A percentile compares a stretch with the other conserved stretches of the same genome.
Evolutionary conservation across 2,113 vertebrate genomes (phyloP).

Genomic region (Ornithorhynchus anatinus): DNA sequence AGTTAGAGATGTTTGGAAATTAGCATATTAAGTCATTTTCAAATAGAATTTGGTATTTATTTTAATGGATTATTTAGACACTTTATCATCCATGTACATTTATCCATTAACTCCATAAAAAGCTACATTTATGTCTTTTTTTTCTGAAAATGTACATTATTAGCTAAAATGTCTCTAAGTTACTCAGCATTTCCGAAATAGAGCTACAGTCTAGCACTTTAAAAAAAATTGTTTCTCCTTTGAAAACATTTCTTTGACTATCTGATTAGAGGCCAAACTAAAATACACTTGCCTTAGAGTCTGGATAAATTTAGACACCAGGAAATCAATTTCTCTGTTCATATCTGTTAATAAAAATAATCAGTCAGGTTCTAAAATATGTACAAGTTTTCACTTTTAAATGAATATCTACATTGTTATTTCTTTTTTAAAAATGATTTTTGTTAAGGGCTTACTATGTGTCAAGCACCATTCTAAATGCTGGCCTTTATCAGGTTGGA

Average conservation of each 20-base stretch:
- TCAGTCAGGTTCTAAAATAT: slow-evolving; percentile 23
- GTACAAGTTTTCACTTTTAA: not conserved
- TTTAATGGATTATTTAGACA: slow-evolving; percentile 1
- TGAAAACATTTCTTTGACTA: not conserved
- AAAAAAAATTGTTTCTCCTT: not conserved
- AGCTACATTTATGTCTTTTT: slow-evolving; percentile 3
- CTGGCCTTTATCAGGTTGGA: no score
- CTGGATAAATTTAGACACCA: slow-evolving; percentile 70
- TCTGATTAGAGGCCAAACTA: slow-evolving; percentile 1
- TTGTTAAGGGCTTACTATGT: no score
- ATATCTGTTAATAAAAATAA: slow-evolving; percentile 62
- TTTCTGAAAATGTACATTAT: slow-evolving; percentile 20
- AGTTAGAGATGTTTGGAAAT: slow-evolving; percentile 38
- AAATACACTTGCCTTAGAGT: slow-evolving; percentile 71
- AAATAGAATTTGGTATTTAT: slow-evolving; percentile 9
- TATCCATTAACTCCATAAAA: not conserved
- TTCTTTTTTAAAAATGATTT: no score
- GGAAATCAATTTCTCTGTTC: slow-evolving; percentile 65
- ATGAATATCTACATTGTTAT: no score
- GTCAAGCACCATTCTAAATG: no score
- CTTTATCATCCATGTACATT: slow-evolving; percentile 34
- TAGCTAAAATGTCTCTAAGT: slow-evolving; percentile 17
- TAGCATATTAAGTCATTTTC: not conserved
- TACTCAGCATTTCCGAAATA: slow-evolving; percentile 3
- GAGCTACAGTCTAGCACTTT: not conserved